Evolutionary conservation across 2,113 vertebrate species (phyloP).

Genomic region (Oplegnathus fasciatus): DNA sequence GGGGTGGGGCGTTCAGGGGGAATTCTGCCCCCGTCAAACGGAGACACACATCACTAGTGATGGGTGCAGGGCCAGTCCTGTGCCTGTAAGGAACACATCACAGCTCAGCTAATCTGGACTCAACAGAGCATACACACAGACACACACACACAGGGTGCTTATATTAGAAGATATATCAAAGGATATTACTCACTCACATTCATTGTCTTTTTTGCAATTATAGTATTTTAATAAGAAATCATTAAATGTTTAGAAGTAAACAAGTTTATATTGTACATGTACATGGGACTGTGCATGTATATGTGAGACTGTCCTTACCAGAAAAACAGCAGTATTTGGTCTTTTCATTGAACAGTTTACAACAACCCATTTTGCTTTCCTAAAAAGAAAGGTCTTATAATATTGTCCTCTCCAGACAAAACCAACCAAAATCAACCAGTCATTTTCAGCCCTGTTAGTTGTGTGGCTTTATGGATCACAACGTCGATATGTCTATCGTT

Average conservation of each 20-base stretch:
- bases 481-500: not conserved
- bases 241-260: not conserved
- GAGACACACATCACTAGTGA: conserved; percentile 49
- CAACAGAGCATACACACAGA: not conserved
- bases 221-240: not conserved
- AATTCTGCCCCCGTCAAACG: conserved; percentile 52
- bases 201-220: not conserved
- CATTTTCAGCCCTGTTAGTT: not conserved
- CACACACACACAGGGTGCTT: not conserved
- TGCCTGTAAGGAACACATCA: conserved; percentile 47
- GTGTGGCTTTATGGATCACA: not conserved
- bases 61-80: conserved; percentile 27
- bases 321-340: not conserved
- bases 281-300: too few species aligned
- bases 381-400: not conserved
- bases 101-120: conserved; percentile 36
- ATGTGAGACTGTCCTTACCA: not conserved
- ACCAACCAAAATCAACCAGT: not conserved
- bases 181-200: not conserved
- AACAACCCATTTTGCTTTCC: not conserved
- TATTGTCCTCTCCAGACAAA: not conserved
- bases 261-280: not conserved
- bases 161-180: not conserved
- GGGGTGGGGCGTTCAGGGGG: conserved; percentile 7
- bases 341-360: not conserved